These are phyloP conservation scores for Halesus radiatus DNA, from an alignment of 1,140 invertebrate species.

Conservation along the genomic window DNA sequence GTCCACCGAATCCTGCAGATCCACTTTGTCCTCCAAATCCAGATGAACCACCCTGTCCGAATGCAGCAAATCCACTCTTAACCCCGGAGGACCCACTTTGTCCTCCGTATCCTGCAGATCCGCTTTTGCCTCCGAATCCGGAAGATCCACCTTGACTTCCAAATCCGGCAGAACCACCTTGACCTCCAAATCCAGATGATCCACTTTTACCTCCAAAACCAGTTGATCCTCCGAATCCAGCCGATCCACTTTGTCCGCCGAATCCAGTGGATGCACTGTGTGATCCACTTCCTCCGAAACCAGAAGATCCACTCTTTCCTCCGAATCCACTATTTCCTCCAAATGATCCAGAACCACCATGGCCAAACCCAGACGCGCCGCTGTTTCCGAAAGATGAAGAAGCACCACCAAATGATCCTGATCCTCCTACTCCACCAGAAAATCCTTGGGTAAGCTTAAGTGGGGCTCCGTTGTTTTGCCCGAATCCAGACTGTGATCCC, in stretches of 20 bases:
- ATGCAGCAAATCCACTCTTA: constrained; percentile 25
- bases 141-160: background rate
- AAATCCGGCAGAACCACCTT: background rate
- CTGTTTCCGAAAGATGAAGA: too few relatives aligned
- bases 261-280: background rate
- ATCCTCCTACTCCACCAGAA: background rate
- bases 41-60: background rate
- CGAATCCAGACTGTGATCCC: background rate
- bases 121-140: constrained; percentile 27
- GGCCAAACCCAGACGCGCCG: background rate
- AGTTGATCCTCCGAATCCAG: constrained; percentile 28
- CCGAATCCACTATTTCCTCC: background rate
- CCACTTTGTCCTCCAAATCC: constrained; percentile 33
- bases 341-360: constrained; percentile 8
- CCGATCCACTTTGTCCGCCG: background rate
- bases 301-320: constrained; percentile 3
- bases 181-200: constrained; percentile 5
- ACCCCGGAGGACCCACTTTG: too few relatives aligned
- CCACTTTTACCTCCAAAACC: constrained; percentile 10
- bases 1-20: constrained; percentile 32
- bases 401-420: background rate
- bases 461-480: background rate
- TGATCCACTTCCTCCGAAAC: background rate
- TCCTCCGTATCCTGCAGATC: constrained; percentile 16
- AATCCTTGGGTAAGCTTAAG: constrained; percentile 4